Evolutionary conservation across 2,797 vertebrate species (phyloP), one percentile per base, ranked within the genome.

Genomic region (Phoxinus dragarum): DNA sequence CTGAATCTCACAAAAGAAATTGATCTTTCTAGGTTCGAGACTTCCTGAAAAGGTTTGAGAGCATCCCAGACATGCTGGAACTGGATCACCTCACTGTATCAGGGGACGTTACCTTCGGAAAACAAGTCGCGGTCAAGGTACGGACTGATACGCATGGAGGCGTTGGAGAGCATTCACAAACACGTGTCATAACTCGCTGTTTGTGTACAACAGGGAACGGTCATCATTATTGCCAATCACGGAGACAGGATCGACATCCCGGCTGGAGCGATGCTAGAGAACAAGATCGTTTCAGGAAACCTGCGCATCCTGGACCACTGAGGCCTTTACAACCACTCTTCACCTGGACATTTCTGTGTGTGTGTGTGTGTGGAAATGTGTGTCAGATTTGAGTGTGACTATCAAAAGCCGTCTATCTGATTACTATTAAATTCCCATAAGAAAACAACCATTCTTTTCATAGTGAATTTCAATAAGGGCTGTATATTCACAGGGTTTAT

Each of bases 231-330:
- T 0, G 98, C 98, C 42, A 99, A 99, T 79, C 98, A 99, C 0
- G 98, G 98, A 0, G 97, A 99, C 94, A 93, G 97, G 86, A 99
- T 99, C 54, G 98, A 99, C 90, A 99, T 99, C 93, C 98, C 98
- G 0, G 96, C 97, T 10, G 98, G 98, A 91, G 97, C 98, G 0
- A 90, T 99, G 90, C 94, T 99, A 90, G 98, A 99, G 92, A 99
- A 99, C 95, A 99, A 99, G 94, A 99, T 99, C 0, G 98, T 99
- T 1, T 99, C 98, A 14, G 98, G 98, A 88, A 99, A 99, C 92
- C 96, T 99, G 89, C 96, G 97, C 85, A 99, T 99, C 94, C 94
- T 99, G 87, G 98, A 99, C 92, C 98, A 99, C 93, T 99, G 95
- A 98, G 86, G 90, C 86, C 71, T 76, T 42, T 2, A 77, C 38